Conservation (phyloP, 92 coral and sea anemone genomes). For the Micromussa lordhowensis region DNA sequence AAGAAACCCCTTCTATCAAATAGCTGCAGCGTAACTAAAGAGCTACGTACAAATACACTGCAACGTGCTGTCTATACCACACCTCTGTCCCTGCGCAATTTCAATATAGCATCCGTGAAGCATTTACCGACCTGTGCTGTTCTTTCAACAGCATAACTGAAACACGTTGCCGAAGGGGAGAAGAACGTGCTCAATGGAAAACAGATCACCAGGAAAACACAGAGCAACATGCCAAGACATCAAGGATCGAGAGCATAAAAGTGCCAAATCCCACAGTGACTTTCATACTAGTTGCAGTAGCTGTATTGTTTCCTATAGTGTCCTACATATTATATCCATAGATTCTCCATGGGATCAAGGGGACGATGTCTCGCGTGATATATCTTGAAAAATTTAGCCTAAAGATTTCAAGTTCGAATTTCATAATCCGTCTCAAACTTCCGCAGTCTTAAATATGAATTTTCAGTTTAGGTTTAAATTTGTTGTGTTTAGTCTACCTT, state of each 20-base stretch:
- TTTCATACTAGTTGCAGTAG: not conserved
- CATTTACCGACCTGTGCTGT: not conserved
- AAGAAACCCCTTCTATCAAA: no score
- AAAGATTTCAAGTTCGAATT: no score
- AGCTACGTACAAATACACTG: no score
- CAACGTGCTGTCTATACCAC: no score
- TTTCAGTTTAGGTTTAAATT: no score
- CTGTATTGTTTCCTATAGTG: not conserved
- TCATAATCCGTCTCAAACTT: no score
- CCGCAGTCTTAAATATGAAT: no score
- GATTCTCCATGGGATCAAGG: not conserved
- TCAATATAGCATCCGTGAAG: not conserved
- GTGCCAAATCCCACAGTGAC: not conserved
- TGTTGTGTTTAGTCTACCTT: no score
- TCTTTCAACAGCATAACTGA: not conserved
- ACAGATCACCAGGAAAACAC: not conserved
- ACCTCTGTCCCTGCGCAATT: not conserved
- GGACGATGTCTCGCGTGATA: not conserved
- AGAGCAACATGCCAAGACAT: not conserved
- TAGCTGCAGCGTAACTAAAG: no score
- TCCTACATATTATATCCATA: not conserved
- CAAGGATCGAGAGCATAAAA: not conserved
- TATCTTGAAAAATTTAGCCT: not conserved
- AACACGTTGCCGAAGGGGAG: not conserved
- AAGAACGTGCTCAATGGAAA: no score